phyloP scores from a whole-genome alignment of 2,797 vertebrate genomes.

The Mycteria americana region DNA sequence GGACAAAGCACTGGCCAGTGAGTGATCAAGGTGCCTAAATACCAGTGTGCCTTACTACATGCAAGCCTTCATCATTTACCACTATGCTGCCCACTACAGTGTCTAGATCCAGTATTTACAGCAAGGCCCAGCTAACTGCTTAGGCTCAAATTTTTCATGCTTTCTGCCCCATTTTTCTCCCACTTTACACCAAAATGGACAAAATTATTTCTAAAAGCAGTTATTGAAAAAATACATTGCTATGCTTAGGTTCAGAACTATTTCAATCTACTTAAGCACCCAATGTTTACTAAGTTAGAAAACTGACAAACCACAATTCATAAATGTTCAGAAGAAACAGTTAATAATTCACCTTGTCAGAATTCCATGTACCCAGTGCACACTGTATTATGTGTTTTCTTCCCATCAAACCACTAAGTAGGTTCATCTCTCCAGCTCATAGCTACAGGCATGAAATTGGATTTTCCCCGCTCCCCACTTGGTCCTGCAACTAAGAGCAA shows the following conservation, averaged over 20 bases:
- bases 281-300: background rate
- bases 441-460: background rate
- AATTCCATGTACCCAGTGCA: background rate
- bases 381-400: background rate
- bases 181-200: background rate
- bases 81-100: background rate
- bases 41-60: background rate
- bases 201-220: background rate
- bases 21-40: background rate
- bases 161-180: background rate
- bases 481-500: background rate
- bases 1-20: conserved; percentile 3
- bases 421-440: background rate
- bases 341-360: conserved; percentile 3
- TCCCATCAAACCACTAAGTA: background rate
- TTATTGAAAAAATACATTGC: background rate
- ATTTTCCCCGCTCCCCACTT: background rate
- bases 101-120: background rate
- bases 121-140: background rate
- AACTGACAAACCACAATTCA: background rate
- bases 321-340: background rate
- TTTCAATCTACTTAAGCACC: background rate
- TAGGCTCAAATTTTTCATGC: background rate
- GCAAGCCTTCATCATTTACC: background rate
- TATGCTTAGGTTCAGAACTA: background rate